Evolutionary conservation across 2,888 invertebrate species (phyloP).

Genomic region (Amblyteles armatorius): DNA sequence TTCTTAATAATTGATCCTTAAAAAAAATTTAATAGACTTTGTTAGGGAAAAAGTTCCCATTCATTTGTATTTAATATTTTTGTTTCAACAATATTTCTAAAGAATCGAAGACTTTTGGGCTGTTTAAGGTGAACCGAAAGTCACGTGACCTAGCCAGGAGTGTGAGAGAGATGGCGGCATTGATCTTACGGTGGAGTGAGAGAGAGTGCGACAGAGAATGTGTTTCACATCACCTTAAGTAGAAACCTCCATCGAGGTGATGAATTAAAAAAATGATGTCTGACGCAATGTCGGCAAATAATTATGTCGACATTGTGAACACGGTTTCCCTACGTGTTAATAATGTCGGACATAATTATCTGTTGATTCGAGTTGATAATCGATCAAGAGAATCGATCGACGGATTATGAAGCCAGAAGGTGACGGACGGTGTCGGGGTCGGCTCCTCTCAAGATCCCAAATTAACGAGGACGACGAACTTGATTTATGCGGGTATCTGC

Average conservation of each 20-base stretch:
- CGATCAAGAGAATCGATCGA: conserved; percentile 38
- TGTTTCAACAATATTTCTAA: no score
- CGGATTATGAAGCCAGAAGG: conserved; percentile 31
- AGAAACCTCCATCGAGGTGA: background rate
- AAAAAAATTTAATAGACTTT: background rate
- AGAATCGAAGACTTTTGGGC: no score
- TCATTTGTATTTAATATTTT: no score
- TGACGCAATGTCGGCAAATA: background rate
- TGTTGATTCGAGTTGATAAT: conserved; percentile 42
- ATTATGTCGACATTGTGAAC: background rate
- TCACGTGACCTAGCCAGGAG: no score
- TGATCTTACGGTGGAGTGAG: no score
- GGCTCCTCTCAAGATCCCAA: conserved; percentile 72
- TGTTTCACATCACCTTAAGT: background rate
- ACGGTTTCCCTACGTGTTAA: background rate
- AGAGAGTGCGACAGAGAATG: no score
- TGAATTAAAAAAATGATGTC: background rate
- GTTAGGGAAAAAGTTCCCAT: background rate
- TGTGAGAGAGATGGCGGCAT: no score
- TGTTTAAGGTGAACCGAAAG: no score
- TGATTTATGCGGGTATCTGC: conserved; percentile 75
- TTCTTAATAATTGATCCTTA: background rate
- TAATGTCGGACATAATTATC: background rate
- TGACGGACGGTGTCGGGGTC: conserved; percentile 48
- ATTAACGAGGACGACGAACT: conserved; percentile 78